A percentile compares a stretch with the other conserved stretches of the same genome.
Conservation (phyloP, 2,797 vertebrate species). For the Chromis chromis region DNA sequence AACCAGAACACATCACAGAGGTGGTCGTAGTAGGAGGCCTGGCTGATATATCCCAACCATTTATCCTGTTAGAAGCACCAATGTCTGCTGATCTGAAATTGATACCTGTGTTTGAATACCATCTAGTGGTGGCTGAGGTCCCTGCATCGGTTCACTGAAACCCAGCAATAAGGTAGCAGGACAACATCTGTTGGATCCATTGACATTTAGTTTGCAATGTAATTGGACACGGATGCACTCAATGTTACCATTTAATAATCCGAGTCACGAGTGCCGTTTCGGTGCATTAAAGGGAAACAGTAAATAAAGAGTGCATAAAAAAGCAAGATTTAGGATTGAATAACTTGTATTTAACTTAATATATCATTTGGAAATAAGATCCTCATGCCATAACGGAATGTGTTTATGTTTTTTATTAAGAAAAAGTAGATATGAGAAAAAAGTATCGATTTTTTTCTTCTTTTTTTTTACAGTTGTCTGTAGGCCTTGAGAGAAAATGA, state of each 20-base stretch:
- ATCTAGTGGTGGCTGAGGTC: slow-evolving; percentile 60
- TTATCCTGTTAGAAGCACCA: slow-evolving; percentile 11
- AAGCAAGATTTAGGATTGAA: not conserved
- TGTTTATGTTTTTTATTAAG: not conserved
- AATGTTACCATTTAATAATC: slow-evolving; percentile 55
- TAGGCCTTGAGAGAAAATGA: slow-evolving; percentile 19
- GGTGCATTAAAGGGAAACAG: slow-evolving; percentile 2
- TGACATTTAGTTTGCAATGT: slow-evolving; percentile 72
- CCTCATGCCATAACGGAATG: not conserved
- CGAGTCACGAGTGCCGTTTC: slow-evolving; percentile 39
- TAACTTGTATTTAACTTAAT: not conserved
- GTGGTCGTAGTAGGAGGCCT: slow-evolving; percentile 18
- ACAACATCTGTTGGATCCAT: slow-evolving; percentile 74
- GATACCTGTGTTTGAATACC: slow-evolving; percentile 45
- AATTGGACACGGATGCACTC: slow-evolving; percentile 73
- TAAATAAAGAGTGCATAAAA: slow-evolving; percentile 25
- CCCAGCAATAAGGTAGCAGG: slow-evolving; percentile 10
- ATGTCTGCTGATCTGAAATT: slow-evolving; percentile 9
- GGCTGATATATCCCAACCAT: slow-evolving; percentile 31
- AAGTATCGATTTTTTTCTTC: not conserved
- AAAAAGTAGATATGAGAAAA: not conserved
- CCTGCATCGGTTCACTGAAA: slow-evolving; percentile 4
- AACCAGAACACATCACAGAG: slow-evolving; percentile 21
- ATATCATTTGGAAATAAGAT: not conserved
- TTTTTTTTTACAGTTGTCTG: slow-evolving; percentile 1